phyloP scores from a whole-genome alignment of 2,888 invertebrate genomes.

The Limnephilus auricula region DNA sequence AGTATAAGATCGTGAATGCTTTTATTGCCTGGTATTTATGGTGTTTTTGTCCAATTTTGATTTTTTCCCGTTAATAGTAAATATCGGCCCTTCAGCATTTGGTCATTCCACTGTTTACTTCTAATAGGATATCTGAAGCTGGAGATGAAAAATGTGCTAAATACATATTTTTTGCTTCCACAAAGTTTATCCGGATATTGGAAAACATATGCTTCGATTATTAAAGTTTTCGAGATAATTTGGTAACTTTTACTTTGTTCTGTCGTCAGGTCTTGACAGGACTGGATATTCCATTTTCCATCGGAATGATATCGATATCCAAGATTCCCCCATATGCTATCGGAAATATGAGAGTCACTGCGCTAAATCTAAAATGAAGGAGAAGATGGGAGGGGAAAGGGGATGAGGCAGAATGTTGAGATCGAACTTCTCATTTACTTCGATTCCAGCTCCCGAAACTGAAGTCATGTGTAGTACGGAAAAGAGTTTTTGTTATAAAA shows the following conservation, averaged over 20 bases:
- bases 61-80: too few relatives aligned
- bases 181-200: too few relatives aligned
- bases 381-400: not conserved
- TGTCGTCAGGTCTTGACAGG: not conserved
- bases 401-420: not conserved
- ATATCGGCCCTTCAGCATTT: too few relatives aligned
- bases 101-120: too few relatives aligned
- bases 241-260: not conserved
- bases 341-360: not conserved
- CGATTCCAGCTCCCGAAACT: not conserved
- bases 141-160: too few relatives aligned
- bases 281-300: not conserved
- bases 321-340: not conserved
- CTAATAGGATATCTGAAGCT: too few relatives aligned
- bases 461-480: not conserved
- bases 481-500: not conserved
- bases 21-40: too few relatives aligned
- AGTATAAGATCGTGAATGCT: too few relatives aligned
- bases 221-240: not conserved
- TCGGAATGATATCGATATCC: not conserved
- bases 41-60: too few relatives aligned
- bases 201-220: too few relatives aligned
- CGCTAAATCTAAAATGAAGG: not conserved
- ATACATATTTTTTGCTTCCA: too few relatives aligned
- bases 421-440: not conserved